Conservation (phyloP, 2,113 vertebrate species). For the Amphilophus citrinellus region DNA sequence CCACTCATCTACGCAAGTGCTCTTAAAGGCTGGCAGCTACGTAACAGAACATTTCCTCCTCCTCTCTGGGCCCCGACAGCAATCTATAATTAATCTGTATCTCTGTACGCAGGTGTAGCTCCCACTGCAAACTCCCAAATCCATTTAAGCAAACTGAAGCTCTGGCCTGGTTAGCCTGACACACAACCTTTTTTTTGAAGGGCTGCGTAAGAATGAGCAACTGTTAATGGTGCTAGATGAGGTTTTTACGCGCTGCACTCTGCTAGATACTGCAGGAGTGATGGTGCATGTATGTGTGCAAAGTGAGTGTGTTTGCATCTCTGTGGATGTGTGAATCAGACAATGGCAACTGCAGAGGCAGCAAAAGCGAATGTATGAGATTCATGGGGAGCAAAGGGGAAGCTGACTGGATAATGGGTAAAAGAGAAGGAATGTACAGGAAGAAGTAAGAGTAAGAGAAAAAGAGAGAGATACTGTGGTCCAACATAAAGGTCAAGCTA, state of each 20-base stretch:
- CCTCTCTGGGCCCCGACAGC: conserved; percentile 49
- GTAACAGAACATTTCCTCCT: conserved; percentile 49
- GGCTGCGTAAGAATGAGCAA: conserved; percentile 32
- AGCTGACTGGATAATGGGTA: conserved; percentile 64
- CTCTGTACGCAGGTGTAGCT: conserved; percentile 71
- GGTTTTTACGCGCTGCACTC: conserved; percentile 31
- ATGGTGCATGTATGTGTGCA: not conserved
- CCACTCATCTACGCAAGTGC: conserved; percentile 77
- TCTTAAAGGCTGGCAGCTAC: conserved; percentile 64
- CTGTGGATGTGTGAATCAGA: conserved; percentile 17
- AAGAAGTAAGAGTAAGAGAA: conserved; percentile 21
- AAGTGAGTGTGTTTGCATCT: conserved; percentile 25
- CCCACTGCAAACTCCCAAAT: conserved; percentile 63
- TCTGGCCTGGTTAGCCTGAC: conserved; percentile 51
- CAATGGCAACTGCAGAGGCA: conserved; percentile 44
- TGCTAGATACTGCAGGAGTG: not conserved
- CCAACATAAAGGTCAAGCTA: conserved; percentile 79
- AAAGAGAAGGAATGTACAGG: conserved; percentile 35
- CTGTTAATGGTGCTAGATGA: conserved; percentile 34
- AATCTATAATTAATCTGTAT: conserved; percentile 80
- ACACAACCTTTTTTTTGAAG: conserved; percentile 28
- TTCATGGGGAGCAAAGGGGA: conserved; percentile 51
- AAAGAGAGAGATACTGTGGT: conserved; percentile 36
- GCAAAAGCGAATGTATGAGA: conserved; percentile 43
- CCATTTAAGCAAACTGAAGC: conserved; percentile 64